These are phyloP conservation scores for Geophilus truncorum DNA, from an alignment of 2,888 invertebrate genomes.

Conservation along the genomic window DNA sequence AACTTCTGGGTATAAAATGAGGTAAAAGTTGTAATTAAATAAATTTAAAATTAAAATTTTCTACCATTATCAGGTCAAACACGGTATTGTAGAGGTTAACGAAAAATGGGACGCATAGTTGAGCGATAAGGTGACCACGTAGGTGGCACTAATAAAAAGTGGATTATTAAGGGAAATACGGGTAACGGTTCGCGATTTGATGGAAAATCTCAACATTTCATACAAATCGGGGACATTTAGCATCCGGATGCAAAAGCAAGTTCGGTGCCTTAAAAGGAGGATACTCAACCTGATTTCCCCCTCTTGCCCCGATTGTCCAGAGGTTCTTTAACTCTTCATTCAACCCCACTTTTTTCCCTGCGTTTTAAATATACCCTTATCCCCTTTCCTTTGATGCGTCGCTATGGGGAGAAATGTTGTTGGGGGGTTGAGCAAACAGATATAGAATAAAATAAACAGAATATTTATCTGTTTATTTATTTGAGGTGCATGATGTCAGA, in stretches of 20 bases:
- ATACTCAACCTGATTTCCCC: background rate
- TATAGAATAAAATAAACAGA: no score
- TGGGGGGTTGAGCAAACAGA: no score
- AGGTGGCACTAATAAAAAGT: background rate
- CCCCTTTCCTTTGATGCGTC: no score
- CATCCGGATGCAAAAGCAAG: conserved; percentile 11
- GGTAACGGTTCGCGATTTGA: background rate
- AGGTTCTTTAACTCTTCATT: background rate
- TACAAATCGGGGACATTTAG: background rate
- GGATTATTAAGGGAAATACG: background rate
- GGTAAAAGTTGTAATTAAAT: background rate
- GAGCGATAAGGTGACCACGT: background rate
- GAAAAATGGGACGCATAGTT: background rate
- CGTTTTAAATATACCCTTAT: no score
- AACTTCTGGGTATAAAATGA: background rate
- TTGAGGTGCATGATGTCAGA: background rate
- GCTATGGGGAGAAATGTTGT: no score
- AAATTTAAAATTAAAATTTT: background rate
- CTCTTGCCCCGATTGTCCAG: background rate
- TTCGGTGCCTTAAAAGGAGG: conserved; percentile 2
- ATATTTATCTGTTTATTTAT: background rate
- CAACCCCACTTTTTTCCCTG: no score
- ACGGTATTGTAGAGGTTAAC: background rate
- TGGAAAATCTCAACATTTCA: background rate
- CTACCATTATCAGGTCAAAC: background rate